These are phyloP conservation scores for Gasteruption jaculator DNA, from an alignment of 2,888 invertebrate species.

Conservation along the genomic window DNA sequence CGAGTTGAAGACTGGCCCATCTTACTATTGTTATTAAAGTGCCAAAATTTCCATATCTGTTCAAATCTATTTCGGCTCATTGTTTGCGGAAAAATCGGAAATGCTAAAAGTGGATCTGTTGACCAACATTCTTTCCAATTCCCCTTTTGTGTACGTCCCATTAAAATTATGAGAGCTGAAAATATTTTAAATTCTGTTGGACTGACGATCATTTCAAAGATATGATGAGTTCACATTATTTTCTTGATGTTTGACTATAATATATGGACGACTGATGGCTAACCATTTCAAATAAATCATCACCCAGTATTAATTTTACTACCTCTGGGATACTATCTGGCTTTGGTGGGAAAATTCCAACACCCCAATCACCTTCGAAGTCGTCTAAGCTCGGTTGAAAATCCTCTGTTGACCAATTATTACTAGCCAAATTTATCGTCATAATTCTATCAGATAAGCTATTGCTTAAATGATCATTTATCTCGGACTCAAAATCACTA, in stretches of 20 bases:
- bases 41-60: constrained; percentile 20
- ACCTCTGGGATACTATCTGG: no score
- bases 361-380: no score
- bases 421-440: no score
- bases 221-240: constrained; percentile 14
- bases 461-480: no score
- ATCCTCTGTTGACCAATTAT: no score
- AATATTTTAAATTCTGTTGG: constrained; percentile 21
- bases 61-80: constrained; percentile 21
- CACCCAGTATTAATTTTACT: constrained; percentile 21
- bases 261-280: constrained; percentile 21
- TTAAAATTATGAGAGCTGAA: constrained; percentile 21
- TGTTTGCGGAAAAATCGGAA: constrained; percentile 20
- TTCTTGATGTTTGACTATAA: constrained; percentile 17
- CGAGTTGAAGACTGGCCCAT: constrained; percentile 9
- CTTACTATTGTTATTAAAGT: constrained; percentile 18
- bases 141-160: constrained; percentile 21
- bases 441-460: no score
- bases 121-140: constrained; percentile 22
- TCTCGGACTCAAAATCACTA: no score
- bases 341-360: no score
- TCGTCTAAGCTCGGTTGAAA: no score
- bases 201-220: constrained; percentile 17
- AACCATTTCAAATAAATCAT: constrained; percentile 22
- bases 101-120: constrained; percentile 17